Evolutionary conservation across 2,797 vertebrate genomes (phyloP).

Genomic region (Phyllotis vaccarum): DNA sequence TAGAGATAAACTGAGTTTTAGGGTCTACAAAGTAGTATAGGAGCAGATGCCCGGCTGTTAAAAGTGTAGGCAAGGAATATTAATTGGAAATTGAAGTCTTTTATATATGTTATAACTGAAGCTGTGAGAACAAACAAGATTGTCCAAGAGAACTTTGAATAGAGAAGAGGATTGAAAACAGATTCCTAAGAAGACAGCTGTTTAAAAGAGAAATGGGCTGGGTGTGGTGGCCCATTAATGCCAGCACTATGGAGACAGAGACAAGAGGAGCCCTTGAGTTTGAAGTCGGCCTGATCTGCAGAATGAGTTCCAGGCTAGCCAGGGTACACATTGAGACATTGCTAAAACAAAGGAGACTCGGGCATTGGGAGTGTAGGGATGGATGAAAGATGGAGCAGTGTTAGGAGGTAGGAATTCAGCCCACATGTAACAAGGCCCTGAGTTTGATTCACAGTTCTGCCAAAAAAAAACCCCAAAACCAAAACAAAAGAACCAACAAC

Average conservation of each 20-base stretch:
- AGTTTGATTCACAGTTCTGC: neutral
- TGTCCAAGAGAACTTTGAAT: neutral
- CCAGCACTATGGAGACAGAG: neutral
- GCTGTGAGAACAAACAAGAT: neutral
- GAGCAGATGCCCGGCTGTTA: neutral
- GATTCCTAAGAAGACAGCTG: neutral
- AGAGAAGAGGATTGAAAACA: neutral
- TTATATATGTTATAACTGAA: neutral
- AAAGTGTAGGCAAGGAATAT: neutral
- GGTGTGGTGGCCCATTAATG: neutral
- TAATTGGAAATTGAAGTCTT: neutral
- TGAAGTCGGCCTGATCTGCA: neutral
- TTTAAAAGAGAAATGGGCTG: neutral
- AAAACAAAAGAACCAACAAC: neutral
- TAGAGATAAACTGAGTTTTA: neutral
- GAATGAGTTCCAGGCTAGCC: neutral
- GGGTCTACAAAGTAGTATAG: neutral
- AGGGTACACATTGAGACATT: neutral
- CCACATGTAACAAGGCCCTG: neutral
- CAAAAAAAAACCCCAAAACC: neutral
- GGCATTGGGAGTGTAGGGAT: neutral
- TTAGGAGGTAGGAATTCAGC: neutral
- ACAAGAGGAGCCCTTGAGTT: neutral
- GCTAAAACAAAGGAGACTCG: neutral
- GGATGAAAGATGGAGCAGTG: neutral